Percentiles rank a stretch among this genome's conserved stretches.
phyloP scores from a whole-genome alignment of 1,140 invertebrate species.

The Cyrtorhinus lividipennis region DNA sequence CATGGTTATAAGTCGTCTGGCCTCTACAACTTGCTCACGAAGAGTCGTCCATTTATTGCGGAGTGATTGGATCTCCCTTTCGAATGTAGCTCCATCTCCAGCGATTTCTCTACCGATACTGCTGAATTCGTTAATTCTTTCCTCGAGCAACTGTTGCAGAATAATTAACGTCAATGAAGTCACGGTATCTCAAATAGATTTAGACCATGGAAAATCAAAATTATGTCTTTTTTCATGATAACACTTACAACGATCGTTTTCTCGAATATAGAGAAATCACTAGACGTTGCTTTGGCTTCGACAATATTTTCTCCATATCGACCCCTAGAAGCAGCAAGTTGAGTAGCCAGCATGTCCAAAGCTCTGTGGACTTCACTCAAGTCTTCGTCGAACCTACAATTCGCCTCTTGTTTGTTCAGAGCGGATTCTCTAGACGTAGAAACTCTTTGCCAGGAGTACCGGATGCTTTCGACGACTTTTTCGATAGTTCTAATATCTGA shows the following conservation, averaged over 20 bases:
- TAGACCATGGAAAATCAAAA: too few species aligned
- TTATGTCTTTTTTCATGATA: too few species aligned
- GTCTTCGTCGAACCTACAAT: constrained; percentile 55
- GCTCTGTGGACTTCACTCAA: constrained; percentile 56
- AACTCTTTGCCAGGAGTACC: constrained; percentile 40
- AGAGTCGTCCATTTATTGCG: constrained; percentile 57
- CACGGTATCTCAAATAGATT: too few species aligned
- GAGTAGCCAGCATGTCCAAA: constrained; percentile 47
- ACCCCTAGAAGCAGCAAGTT: constrained; percentile 44
- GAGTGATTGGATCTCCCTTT: constrained; percentile 47
- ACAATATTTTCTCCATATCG: constrained; percentile 57
- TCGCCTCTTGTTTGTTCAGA: constrained; percentile 46
- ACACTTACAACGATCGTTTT: constrained; percentile 56
- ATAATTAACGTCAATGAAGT: too few species aligned
- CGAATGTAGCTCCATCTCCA: constrained; percentile 35
- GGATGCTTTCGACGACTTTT: constrained; percentile 38
- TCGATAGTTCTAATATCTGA: constrained; percentile 56
- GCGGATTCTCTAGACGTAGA: constrained; percentile 42
- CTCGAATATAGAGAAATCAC: constrained; percentile 62
- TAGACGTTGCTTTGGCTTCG: constrained; percentile 49
- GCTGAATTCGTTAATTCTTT: constrained; percentile 56
- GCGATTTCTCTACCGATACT: constrained; percentile 51
- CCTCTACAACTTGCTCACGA: constrained; percentile 49
- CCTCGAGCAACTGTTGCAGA: constrained; percentile 54
- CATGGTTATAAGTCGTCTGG: constrained; percentile 39